These are phyloP conservation scores for Epinephelus moara DNA, from an alignment of 2,113 vertebrate species.

Conservation along the genomic window DNA sequence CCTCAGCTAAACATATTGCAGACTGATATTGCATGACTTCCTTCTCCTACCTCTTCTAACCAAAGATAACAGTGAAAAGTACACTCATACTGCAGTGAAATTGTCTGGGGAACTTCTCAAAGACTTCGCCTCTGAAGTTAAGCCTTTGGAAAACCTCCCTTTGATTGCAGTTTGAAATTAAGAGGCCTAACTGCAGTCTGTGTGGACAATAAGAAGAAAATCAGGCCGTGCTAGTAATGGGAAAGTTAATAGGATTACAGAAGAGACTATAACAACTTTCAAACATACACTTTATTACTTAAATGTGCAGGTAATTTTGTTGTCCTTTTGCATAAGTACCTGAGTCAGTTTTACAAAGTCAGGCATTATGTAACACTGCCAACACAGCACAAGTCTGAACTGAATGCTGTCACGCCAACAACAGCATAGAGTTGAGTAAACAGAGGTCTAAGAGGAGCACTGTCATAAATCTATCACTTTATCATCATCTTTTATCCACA, in stretches of 20 bases:
- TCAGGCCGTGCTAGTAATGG: constrained; percentile 17
- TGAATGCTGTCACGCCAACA: not conserved
- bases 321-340: not conserved
- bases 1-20: constrained; percentile 73
- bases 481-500: not conserved
- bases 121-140: constrained; percentile 63
- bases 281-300: constrained; percentile 15
- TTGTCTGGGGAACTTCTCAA: constrained; percentile 60
- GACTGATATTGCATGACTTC: constrained; percentile 75
- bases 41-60: constrained; percentile 55
- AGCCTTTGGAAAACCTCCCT: constrained; percentile 54
- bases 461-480: not conserved
- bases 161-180: constrained; percentile 65
- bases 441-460: not conserved
- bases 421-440: constrained; percentile 1
- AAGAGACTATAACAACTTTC: not conserved
- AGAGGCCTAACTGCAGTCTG: constrained; percentile 42
- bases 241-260: constrained; percentile 41
- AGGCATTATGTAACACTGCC: constrained; percentile 5
- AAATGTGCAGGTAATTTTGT: constrained; percentile 5
- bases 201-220: constrained; percentile 22
- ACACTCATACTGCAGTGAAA: constrained; percentile 59
- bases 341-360: not conserved
- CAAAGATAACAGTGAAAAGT: constrained; percentile 71
- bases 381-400: not conserved